Conservation (phyloP, 2,113 vertebrate species). For the Probosciger aterrimus region DNA sequence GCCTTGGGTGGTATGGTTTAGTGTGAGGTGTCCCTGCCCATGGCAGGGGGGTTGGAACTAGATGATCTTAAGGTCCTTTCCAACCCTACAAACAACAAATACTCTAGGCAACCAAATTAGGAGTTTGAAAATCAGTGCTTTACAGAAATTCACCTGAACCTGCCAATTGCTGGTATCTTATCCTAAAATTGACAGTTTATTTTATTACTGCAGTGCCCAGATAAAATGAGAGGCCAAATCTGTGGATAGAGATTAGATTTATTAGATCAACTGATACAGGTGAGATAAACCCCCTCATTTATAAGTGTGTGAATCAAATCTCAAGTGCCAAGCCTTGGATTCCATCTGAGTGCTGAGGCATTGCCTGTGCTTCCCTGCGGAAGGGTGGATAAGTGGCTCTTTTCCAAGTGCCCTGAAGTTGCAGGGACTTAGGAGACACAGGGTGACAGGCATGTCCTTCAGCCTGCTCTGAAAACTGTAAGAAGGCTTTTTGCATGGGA, state of each 20-base stretch:
- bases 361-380: fast-evolving
- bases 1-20: background rate
- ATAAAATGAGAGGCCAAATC: background rate
- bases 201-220: background rate
- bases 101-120: background rate
- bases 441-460: background rate
- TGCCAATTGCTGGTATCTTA: background rate
- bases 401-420: background rate
- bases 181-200: background rate
- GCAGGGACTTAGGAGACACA: background rate
- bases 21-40: background rate
- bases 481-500: background rate
- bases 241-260: background rate
- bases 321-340: background rate
- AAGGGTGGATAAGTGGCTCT: background rate
- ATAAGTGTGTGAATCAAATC: background rate
- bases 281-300: background rate
- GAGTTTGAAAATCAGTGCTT: constrained; percentile 8
- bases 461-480: background rate
- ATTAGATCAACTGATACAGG: background rate
- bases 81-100: background rate
- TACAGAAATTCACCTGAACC: background rate
- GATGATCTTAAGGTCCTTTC: background rate
- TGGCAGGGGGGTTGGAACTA: background rate
- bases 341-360: background rate